These are phyloP conservation scores for Grallaria varia DNA, from an alignment of 2,113 vertebrate species.

Conservation along the genomic window DNA sequence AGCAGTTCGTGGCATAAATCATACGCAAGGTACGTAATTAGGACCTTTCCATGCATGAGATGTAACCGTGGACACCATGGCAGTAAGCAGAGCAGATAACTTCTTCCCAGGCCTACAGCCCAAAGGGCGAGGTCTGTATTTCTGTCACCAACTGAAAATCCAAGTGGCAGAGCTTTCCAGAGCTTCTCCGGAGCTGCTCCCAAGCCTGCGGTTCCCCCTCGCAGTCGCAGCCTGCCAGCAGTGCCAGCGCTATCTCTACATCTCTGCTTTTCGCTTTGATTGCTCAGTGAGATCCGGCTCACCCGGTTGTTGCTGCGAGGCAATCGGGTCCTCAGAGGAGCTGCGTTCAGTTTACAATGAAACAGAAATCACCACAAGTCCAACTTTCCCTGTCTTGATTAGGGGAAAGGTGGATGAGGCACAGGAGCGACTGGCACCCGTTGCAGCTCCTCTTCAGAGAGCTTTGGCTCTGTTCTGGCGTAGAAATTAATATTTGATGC, in stretches of 20 bases:
- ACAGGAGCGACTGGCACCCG: rapidly evolving
- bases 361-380: background rate
- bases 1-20: background rate
- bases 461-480: background rate
- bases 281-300: background rate
- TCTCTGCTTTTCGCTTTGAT: background rate
- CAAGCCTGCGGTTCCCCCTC: rapidly evolving
- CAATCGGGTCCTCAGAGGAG: background rate
- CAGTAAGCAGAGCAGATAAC: background rate
- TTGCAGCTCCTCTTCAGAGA: background rate
- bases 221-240: background rate
- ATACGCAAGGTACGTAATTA: background rate
- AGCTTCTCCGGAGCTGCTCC: background rate
- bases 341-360: background rate
- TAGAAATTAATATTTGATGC: background rate
- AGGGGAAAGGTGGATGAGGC: background rate
- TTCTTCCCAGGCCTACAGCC: background rate
- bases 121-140: background rate
- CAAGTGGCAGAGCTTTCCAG: background rate
- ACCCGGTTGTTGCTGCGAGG: background rate
- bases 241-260: background rate
- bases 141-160: background rate
- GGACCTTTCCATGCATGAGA: background rate
- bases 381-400: background rate
- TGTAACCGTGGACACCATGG: background rate